phyloP scores from a whole-genome alignment of 2,797 vertebrate species.

The Enteromius paludinosus region DNA sequence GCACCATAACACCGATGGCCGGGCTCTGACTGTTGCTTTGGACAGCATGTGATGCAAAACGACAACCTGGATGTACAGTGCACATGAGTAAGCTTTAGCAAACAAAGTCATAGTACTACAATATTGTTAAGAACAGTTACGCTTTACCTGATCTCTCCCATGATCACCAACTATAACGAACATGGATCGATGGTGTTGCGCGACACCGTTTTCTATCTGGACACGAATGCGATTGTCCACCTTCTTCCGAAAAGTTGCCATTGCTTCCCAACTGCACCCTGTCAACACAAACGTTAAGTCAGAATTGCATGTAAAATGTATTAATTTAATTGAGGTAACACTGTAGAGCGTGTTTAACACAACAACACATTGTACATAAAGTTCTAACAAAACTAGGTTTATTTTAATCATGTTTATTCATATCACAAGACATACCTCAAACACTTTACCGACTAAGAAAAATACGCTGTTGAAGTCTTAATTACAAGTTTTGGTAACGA shows the following conservation, averaged over 20 bases:
- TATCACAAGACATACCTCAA: conserved; percentile 19
- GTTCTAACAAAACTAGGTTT: background rate
- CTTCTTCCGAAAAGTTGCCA: conserved; percentile 84
- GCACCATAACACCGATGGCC: conserved; percentile 97
- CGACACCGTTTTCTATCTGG: conserved; percentile 95
- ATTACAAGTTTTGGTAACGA: background rate
- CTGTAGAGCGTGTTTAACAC: too few species aligned
- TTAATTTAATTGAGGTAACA: background rate
- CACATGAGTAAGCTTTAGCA: background rate
- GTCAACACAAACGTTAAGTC: background rate
- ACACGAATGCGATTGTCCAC: conserved; percentile 95
- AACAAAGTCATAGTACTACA: background rate
- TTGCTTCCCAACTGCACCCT: background rate
- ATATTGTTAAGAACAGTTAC: background rate
- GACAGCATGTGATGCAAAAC: conserved; percentile 99
- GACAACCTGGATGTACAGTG: conserved; percentile 83
- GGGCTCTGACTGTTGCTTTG: conserved; percentile 90
- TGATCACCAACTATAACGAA: conserved; percentile 94
- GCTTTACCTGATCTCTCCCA: conserved; percentile 91
- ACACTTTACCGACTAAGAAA: background rate
- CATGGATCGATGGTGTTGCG: conserved; percentile 85
- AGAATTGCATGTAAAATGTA: background rate
- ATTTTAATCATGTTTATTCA: background rate
- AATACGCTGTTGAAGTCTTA: background rate
- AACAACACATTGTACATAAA: background rate